A percentile compares a stretch with the other conserved stretches of the same genome.
Evolutionary conservation across 2,113 vertebrate genomes (phyloP).

Genomic region (Proterorhinus semilunaris): DNA sequence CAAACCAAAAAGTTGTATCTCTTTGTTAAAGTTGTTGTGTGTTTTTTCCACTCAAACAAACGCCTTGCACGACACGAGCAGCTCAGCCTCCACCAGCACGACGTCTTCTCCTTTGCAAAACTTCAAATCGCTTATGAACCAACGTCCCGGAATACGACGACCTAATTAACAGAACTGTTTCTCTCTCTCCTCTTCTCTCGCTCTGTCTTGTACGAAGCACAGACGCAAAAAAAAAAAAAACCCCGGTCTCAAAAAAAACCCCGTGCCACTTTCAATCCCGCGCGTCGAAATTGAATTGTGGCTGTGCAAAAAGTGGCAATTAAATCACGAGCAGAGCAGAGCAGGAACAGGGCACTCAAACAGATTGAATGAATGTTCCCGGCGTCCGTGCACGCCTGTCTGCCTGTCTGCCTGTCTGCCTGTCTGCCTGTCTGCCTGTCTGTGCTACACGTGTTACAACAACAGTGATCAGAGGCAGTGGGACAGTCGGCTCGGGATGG

Average conservation of each 20-base stretch:
- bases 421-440: no score
- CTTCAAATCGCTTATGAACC: background rate
- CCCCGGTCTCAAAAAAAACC: conserved; percentile 18
- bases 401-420: no score
- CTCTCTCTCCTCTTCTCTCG: conserved; percentile 26
- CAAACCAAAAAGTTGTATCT: conserved; percentile 13
- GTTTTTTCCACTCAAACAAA: no score
- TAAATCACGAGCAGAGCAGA: conserved; percentile 64
- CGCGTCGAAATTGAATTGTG: conserved; percentile 68
- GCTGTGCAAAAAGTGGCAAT: conserved; percentile 70
- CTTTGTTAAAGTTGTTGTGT: no score
- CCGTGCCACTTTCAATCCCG: conserved; percentile 53
- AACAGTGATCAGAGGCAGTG: no score
- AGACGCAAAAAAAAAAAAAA: conserved; percentile 47
- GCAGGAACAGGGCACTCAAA: conserved; percentile 68
- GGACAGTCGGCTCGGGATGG: no score
- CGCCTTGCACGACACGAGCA: background rate
- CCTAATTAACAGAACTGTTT: conserved; percentile 27
- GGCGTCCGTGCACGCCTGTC: no score
- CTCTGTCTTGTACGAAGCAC: conserved; percentile 13
- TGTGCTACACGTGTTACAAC: no score
- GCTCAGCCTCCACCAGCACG: background rate
- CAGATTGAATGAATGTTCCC: conserved; percentile 68
- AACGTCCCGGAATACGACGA: conserved; percentile 12
- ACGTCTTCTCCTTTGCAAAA: background rate